Base-by-base conservation (phyloP, 2,797 vertebrate genomes). In the Arctocebus calabarensis region DNA sequence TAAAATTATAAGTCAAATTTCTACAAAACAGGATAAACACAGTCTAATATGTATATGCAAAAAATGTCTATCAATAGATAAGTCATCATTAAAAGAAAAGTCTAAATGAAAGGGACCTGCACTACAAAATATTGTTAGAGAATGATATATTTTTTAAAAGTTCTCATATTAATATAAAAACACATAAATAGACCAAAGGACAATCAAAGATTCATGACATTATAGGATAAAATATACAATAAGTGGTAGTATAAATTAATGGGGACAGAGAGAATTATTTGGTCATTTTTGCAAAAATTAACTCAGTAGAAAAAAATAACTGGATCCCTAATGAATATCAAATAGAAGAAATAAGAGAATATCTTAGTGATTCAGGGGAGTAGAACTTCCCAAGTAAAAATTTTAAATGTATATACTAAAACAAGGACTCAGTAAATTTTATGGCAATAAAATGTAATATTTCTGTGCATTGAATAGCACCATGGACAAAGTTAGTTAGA, bases 1-100 rank as follows among this genome's bases (percentile, higher is more conserved):
- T 82, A 62, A 84, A 96, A 96, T 59, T 34, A 74, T 88, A 82
- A 90, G 25, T 92, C 57, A 96, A 88, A 88, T 88, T 68, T 85
- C 70, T 64, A 11, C n/a, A 57, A 86, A 91, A 93, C n/a, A 43
- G 45, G 23, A 91, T 70, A 79, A 92, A 68, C 29, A 77, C 61
- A 91, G 9, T 59, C 22, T 66, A 97, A 88, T n/a, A 84, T 37
- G 7, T 12, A 77, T 57, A 87, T 89, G 7, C 20, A 71, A 91
- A 92, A 20, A 57, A 59, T 66, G 43, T 88, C 29, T 32, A 68
- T 74, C 45, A 75, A 70, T 34, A 68, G 62, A 45, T 57, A 86
- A 52, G n/a, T 22, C 43, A 5, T 78, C 34, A 22, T 84, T 82
- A 70, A 68, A 73, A 92, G 23, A 70, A 37, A 94, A 89, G n/a